Evolutionary conservation across 1,140 invertebrate species (phyloP).

Genomic region (Antheraea pernyi): DNA sequence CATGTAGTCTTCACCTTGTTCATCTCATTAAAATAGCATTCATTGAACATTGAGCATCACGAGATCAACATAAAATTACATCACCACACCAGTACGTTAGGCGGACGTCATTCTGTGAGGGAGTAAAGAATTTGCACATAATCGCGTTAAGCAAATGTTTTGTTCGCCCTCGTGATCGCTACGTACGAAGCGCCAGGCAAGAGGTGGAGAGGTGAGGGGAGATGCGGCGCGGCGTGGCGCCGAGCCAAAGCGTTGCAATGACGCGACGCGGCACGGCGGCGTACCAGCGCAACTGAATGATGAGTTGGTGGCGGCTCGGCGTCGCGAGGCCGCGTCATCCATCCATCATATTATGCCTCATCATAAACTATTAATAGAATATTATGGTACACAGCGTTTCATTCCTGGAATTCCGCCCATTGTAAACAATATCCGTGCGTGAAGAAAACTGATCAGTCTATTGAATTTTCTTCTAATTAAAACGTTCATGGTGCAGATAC

Average conservation of each 20-base stretch:
- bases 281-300: background rate
- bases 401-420: conserved; percentile 62
- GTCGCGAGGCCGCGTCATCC: conserved; percentile 67
- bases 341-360: conserved; percentile 64
- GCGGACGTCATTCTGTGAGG: conserved; percentile 53
- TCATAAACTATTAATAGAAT: conserved; percentile 68
- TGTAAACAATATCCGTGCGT: conserved; percentile 54
- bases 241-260: conserved; percentile 56
- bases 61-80: conserved; percentile 53
- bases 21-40: conserved; percentile 26
- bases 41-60: conserved; percentile 28
- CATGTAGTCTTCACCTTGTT: background rate
- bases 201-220: background rate
- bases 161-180: conserved; percentile 54
- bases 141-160: conserved; percentile 33
- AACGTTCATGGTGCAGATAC: conserved; percentile 22
- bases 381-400: conserved; percentile 47
- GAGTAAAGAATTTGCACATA: conserved; percentile 47
- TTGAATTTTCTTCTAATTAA: conserved; percentile 26
- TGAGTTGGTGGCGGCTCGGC: conserved; percentile 17
- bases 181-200: conserved; percentile 19
- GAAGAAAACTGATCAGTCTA: background rate
- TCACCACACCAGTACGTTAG: conserved; percentile 37
- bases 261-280: conserved; percentile 33
- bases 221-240: conserved; percentile 37